phyloP scores from a whole-genome alignment of 2,888 invertebrate genomes.

The Lasioglossum leucozonium region DNA sequence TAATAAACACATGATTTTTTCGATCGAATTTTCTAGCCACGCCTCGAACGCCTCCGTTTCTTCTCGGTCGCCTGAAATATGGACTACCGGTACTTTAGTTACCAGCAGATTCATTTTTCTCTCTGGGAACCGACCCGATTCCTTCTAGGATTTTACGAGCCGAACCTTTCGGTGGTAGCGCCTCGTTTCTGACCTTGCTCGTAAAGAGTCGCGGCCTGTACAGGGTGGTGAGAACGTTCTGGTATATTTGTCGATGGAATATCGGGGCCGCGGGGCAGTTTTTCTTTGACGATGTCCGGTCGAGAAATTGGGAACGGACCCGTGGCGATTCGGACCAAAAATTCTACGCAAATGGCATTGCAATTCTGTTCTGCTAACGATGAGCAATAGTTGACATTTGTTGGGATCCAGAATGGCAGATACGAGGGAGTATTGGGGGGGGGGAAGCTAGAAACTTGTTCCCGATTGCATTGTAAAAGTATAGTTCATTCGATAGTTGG shows the following conservation, averaged over 20 bases:
- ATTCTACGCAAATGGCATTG: background rate
- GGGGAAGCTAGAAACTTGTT: background rate
- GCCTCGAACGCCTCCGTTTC: slow-evolving; percentile 7
- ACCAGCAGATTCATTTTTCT: slow-evolving; percentile 45
- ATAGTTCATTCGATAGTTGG: background rate
- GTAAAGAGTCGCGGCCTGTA: background rate
- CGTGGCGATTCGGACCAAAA: background rate
- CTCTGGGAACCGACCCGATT: slow-evolving; percentile 5
- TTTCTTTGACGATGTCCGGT: background rate
- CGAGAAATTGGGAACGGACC: background rate
- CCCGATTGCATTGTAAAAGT: background rate
- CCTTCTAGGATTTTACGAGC: slow-evolving; percentile 18
- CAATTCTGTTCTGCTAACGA: background rate
- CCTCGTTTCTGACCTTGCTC: background rate
- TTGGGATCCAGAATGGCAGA: background rate
- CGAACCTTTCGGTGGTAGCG: background rate
- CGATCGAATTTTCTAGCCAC: background rate
- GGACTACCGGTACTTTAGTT: slow-evolving; percentile 40
- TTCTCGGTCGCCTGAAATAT: slow-evolving; percentile 39
- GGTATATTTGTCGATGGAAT: background rate
- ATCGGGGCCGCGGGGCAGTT: background rate
- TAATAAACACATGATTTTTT: slow-evolving; percentile 48
- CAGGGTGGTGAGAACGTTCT: background rate
- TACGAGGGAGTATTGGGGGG: background rate
- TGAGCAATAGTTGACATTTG: background rate